These are phyloP conservation scores for Ophion ellenae DNA, from an alignment of 2,888 invertebrate genomes.

Conservation along the genomic window DNA sequence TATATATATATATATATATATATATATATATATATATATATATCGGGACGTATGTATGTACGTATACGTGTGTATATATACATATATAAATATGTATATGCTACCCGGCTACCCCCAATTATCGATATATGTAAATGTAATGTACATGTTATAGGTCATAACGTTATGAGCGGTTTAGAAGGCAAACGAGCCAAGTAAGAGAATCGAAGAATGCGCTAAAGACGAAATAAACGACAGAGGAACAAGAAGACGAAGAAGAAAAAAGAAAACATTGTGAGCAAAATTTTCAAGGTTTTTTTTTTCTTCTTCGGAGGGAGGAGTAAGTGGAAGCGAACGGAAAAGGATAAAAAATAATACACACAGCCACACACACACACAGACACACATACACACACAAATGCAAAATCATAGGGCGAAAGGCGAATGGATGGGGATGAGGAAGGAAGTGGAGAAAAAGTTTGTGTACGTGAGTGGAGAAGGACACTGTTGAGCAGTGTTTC, in stretches of 20 bases:
- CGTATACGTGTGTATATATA: constrained; percentile 59
- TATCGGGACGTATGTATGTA: background rate
- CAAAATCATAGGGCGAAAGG: constrained; percentile 17
- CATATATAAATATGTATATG: constrained; percentile 73
- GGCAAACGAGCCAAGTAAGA: constrained; percentile 53
- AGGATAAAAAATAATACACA: too few relatives aligned
- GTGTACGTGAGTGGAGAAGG: constrained; percentile 26
- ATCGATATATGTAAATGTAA: constrained; percentile 66
- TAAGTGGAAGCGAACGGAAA: constrained; percentile 23
- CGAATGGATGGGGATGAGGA: constrained; percentile 11
- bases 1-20: constrained; percentile 70
- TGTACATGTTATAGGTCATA: constrained; percentile 77
- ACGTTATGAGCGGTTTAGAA: constrained; percentile 66
- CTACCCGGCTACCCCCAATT: constrained; percentile 78
- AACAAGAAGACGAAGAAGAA: constrained; percentile 32
- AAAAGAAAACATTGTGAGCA: too few relatives aligned
- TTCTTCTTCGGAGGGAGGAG: constrained; percentile 34
- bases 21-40: constrained; percentile 63
- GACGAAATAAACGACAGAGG: constrained; percentile 10
- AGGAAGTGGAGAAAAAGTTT: constrained; percentile 1
- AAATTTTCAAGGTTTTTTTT: background rate
- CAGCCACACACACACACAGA: too few relatives aligned
- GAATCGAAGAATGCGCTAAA: constrained; percentile 41
- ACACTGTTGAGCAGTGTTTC: constrained; percentile 82
- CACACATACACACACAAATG: constrained; percentile 23